Evolutionary conservation across 2,797 vertebrate species (phyloP), one percentile per base, ranked within the genome.

Genomic region (Forpus xanthops): DNA sequence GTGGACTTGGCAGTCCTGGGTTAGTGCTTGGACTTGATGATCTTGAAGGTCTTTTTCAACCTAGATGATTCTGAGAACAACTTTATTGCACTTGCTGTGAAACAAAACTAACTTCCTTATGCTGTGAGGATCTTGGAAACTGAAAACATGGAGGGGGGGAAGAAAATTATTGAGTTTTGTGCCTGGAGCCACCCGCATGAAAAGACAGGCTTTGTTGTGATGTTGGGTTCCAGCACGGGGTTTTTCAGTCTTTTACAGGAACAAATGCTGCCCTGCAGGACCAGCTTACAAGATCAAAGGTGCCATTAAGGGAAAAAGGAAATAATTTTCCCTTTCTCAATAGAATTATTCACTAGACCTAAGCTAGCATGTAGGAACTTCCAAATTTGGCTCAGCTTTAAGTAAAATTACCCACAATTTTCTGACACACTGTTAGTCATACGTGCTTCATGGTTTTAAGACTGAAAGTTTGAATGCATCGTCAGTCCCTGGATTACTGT

Each of bases 361-460:
- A 47, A 49, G 17, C 66, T 58, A 88, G 62, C 66, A 18, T n/a
- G 53, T 58, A 60, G 76, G 50, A 93, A 37, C 74, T 47, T 73
- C 45, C 55, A 75, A 78, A 87, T 86, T 70, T 90, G 64, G 33
- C 56, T 85, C 47, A 89, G 64, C 39, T 85, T 89, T 80, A 52
- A 85, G 67, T 81, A 85, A 70, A 84, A 58, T 81, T 37, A 42
- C 39, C 25, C 70, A 44, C 2, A 4, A 2, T 31, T 60, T 83
- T 85, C 56, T 77, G 24, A 60, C 1, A 1, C 0, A 0, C 11
- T 13, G 35, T 92, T 91, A 93, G 73, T 84, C 82, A 67, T 73
- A 39, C 70, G 15, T 0, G 0, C 35, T n/a, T 33, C 11, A 3
- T 80, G 33, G 30, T 47, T 85, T 55, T 21, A 24, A 47, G 47